Evolutionary conservation across 1,140 invertebrate species (phyloP).

Genomic region (Cydia splendana): DNA sequence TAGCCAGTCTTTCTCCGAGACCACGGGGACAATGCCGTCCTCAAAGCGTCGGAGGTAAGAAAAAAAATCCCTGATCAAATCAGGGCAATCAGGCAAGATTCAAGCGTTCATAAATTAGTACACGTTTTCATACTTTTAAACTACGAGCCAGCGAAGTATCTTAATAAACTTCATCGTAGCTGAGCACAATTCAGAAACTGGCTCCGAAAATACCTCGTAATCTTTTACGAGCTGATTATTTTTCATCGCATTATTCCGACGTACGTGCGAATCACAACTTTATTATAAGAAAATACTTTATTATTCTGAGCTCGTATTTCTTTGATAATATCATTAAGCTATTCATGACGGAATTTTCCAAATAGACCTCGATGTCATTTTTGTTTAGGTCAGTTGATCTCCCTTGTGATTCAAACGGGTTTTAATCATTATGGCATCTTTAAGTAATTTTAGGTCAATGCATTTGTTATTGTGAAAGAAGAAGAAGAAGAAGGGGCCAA

Average conservation of each 20-base stretch:
- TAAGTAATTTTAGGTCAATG: no score
- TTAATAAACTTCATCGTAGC: slow-evolving; percentile 11
- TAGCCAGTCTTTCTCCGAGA: no score
- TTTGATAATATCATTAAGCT: slow-evolving; percentile 3
- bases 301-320: slow-evolving; percentile 11
- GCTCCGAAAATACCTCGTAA: slow-evolving; percentile 17
- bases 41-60: no score
- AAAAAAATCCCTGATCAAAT: no score
- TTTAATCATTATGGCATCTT: not conserved
- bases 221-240: slow-evolving; percentile 27
- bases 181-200: not conserved
- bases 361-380: not conserved
- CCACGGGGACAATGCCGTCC: no score
- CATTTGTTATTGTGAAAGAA: no score
- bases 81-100: not conserved
- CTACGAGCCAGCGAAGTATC: not conserved
- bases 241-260: slow-evolving; percentile 17
- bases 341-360: slow-evolving; percentile 2
- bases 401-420: not conserved
- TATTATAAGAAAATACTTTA: slow-evolving; percentile 5
- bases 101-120: not conserved
- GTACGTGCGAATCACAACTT: slow-evolving; percentile 18
- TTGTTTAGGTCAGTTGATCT: not conserved
- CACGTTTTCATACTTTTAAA: not conserved
- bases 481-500: no score